Conservation (phyloP, 2,888 invertebrate genomes). For the Diogma glabrata region DNA sequence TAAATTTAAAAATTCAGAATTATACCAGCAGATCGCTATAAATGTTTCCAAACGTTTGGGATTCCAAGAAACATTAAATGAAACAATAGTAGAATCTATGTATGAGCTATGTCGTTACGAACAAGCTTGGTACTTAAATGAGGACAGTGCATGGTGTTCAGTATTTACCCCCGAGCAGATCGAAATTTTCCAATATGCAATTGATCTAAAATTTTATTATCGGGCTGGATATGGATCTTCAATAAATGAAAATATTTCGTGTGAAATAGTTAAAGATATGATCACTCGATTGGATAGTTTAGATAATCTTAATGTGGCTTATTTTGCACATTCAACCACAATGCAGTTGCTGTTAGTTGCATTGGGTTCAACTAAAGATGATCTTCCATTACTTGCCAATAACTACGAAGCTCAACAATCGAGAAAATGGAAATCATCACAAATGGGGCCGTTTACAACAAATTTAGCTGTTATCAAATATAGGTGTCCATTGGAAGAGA, state of each 20-base stretch:
- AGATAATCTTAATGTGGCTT: constrained; percentile 44
- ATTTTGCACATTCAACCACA: constrained; percentile 47
- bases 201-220: constrained; percentile 59
- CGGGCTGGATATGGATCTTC: constrained; percentile 55
- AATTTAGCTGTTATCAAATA: constrained; percentile 60
- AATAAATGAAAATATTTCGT: constrained; percentile 50
- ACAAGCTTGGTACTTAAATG: constrained; percentile 52
- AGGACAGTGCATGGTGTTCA: constrained; percentile 58
- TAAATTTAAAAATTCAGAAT: constrained; percentile 24
- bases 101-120: constrained; percentile 64
- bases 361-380: constrained; percentile 47
- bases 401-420: constrained; percentile 42
- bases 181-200: constrained; percentile 53
- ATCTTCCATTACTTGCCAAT: constrained; percentile 43
- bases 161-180: constrained; percentile 55
- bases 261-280: constrained; percentile 54
- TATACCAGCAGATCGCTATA: constrained; percentile 34
- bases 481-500: constrained; percentile 32
- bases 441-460: constrained; percentile 50
- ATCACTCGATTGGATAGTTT: constrained; percentile 47
- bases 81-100: constrained; percentile 25
- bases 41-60: constrained; percentile 43
- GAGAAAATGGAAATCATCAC: constrained; percentile 51
- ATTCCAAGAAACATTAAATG: background rate
- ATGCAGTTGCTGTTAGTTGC: constrained; percentile 45